These are phyloP conservation scores for Zophobas morio DNA, from an alignment of 1,140 invertebrate species.

Conservation along the genomic window DNA sequence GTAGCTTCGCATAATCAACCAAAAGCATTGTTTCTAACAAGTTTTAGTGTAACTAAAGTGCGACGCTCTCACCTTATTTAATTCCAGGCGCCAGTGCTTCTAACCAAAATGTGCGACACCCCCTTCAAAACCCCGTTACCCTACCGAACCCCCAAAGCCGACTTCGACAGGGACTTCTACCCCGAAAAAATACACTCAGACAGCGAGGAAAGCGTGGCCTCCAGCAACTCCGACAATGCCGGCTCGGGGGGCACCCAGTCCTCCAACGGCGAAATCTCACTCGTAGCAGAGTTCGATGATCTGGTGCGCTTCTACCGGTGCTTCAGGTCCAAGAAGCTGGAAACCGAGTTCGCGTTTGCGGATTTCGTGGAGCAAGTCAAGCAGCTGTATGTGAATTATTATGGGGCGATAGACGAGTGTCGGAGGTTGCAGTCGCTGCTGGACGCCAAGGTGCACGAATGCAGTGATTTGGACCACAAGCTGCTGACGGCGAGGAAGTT, in stretches of 20 bases:
- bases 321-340: slow-evolving; percentile 49
- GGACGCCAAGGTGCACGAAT: slow-evolving; percentile 59
- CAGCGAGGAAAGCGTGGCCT: slow-evolving; percentile 59
- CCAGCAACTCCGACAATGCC: slow-evolving; percentile 46
- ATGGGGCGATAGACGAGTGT: slow-evolving; percentile 57
- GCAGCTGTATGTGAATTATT: slow-evolving; percentile 51
- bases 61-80: too few species aligned
- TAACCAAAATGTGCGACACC: slow-evolving; percentile 54
- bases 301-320: slow-evolving; percentile 55
- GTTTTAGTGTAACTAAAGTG: slow-evolving; percentile 4
- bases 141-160: slow-evolving; percentile 13
- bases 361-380: slow-evolving; percentile 59
- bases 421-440: slow-evolving; percentile 55
- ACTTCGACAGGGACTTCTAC: slow-evolving; percentile 5
- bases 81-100: neutral
- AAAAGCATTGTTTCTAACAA: neutral
- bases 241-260: slow-evolving; percentile 46
- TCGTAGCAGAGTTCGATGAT: slow-evolving; percentile 64
- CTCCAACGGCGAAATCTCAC: slow-evolving; percentile 54
- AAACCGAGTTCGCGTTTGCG: slow-evolving; percentile 55
- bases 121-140: slow-evolving; percentile 56
- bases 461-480: slow-evolving; percentile 78
- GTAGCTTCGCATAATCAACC: neutral
- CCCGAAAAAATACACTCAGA: slow-evolving; percentile 51
- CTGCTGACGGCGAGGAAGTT: slow-evolving; percentile 83